Percentiles rank a stretch among this genome's conserved stretches.
Evolutionary conservation across 2,888 invertebrate species (phyloP).

Genomic region (Amphiduros pacificus): DNA sequence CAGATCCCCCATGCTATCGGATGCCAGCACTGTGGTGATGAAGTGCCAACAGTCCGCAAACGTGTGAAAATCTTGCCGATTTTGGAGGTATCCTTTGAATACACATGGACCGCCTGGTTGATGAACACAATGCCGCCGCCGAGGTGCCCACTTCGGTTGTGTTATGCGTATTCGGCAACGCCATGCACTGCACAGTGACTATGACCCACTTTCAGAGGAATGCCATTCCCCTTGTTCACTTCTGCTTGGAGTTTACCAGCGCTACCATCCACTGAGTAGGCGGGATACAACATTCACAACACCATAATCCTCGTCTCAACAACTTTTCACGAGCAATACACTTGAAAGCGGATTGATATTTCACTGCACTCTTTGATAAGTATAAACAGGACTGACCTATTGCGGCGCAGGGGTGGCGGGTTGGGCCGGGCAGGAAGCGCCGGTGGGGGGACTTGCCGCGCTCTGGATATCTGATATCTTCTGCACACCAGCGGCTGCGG

Average conservation of each 20-base stretch:
- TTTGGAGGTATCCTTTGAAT: too few relatives aligned
- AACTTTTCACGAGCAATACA: constrained; percentile 16
- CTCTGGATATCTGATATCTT: constrained; percentile 14
- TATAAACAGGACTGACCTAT: constrained; percentile 17
- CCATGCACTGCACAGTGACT: too few relatives aligned
- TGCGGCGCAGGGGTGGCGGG: constrained; percentile 9
- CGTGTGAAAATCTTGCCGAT: too few relatives aligned
- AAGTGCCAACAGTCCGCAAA: neutral
- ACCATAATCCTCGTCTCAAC: neutral
- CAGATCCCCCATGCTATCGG: constrained; percentile 61
- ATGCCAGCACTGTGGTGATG: constrained; percentile 19
- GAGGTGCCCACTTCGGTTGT: too few relatives aligned
- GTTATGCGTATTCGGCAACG: too few relatives aligned
- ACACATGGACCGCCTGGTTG: too few relatives aligned
- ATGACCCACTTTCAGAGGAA: too few relatives aligned
- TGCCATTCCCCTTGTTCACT: too few relatives aligned
- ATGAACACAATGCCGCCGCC: too few relatives aligned
- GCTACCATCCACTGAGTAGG: too few relatives aligned
- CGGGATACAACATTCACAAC: too few relatives aligned
- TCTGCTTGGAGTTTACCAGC: too few relatives aligned
- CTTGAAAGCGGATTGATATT: constrained; percentile 18
- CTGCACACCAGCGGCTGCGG: constrained; percentile 9
- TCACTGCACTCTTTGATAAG: constrained; percentile 19
- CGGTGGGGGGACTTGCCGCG: constrained; percentile 1
- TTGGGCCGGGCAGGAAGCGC: neutral